A percentile compares a stretch with the other conserved stretches of the same genome.
Conservation (phyloP, 2,797 vertebrate species). For the Protonibea diacanthus region DNA sequence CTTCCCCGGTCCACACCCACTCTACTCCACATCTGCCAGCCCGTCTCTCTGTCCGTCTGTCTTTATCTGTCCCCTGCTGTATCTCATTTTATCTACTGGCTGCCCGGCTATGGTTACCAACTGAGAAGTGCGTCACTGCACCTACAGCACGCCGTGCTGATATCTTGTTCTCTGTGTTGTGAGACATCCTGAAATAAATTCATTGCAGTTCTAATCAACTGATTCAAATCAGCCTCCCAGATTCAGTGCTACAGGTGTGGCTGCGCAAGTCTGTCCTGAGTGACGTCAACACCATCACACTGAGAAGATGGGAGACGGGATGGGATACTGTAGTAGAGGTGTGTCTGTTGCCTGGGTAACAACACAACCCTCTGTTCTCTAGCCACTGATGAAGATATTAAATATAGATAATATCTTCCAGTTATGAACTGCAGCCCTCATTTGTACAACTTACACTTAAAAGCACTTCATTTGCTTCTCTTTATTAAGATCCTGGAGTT, state of each 20-base stretch:
- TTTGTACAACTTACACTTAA: not conserved
- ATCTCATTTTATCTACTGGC: not conserved
- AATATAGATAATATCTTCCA: not conserved
- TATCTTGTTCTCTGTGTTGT: conserved; percentile 11
- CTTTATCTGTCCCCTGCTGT: conserved; percentile 5
- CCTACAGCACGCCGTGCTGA: not conserved
- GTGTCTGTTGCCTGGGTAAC: conserved; percentile 57
- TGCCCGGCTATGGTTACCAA: conserved; percentile 12
- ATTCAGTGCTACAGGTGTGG: conserved; percentile 13
- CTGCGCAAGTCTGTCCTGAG: not conserved
- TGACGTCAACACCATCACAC: conserved; percentile 29
- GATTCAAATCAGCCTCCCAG: not conserved
- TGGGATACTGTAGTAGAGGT: conserved; percentile 33
- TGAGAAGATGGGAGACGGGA: not conserved
- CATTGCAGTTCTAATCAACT: conserved; percentile 13
- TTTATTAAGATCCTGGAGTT: not conserved
- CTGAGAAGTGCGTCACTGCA: conserved; percentile 47
- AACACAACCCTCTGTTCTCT: conserved; percentile 20
- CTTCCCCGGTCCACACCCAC: conserved; percentile 60
- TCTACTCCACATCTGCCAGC: conserved; percentile 51
- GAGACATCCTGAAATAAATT: conserved; percentile 16
- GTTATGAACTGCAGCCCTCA: conserved; percentile 11
- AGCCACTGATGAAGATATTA: conserved; percentile 8
- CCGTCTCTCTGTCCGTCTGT: conserved; percentile 37
- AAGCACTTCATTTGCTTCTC: not conserved